phyloP scores from a whole-genome alignment of 2,797 vertebrate species.

The Sardinella longiceps region DNA sequence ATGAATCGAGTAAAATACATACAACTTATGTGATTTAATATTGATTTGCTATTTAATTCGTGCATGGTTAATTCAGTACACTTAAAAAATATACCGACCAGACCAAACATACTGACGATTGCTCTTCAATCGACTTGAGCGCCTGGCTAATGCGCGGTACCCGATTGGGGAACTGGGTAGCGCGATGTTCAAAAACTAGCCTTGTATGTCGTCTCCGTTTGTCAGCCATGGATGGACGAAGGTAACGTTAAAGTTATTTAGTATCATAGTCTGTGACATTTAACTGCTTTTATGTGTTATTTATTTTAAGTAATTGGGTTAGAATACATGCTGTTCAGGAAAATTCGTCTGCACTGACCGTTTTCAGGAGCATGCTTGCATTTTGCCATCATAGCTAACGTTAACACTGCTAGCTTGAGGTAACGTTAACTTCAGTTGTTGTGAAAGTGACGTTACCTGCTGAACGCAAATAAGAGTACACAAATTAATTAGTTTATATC shows the following conservation, averaged over 20 bases:
- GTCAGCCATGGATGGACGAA: conserved; percentile 55
- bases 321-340: neutral
- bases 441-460: neutral
- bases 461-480: neutral
- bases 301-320: neutral
- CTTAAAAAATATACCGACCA: neutral
- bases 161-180: conserved; percentile 51
- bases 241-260: conserved; percentile 43
- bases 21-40: neutral
- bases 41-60: neutral
- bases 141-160: neutral
- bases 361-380: neutral
- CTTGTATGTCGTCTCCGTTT: conserved; percentile 28
- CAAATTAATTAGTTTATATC: neutral
- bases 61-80: neutral
- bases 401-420: neutral
- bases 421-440: neutral
- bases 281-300: neutral
- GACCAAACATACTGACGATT: neutral
- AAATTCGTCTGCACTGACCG: neutral
- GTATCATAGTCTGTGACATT: neutral
- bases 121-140: neutral
- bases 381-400: neutral
- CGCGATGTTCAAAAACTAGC: conserved; percentile 63
- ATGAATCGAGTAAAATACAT: neutral